A percentile compares a stretch with the other conserved stretches of the same genome.
These are phyloP conservation scores for Calephelis perditalis DNA, from an alignment of 2,888 invertebrate genomes.

Conservation along the genomic window DNA sequence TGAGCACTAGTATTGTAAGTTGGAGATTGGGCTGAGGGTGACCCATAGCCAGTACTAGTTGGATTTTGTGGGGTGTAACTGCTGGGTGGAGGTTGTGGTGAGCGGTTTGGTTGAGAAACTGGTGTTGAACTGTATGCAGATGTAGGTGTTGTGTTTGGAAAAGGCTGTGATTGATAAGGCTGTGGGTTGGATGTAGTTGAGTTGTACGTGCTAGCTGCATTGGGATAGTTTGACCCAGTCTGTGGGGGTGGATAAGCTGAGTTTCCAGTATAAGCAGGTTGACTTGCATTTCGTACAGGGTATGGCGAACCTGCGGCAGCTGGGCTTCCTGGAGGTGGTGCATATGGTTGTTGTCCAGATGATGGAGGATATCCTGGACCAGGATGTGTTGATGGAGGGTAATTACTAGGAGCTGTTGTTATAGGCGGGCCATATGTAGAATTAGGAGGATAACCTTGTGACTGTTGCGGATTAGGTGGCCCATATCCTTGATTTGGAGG, in stretches of 20 bases:
- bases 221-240: constrained; percentile 62
- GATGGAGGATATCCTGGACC: constrained; percentile 67
- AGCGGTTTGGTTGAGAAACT: constrained; percentile 70
- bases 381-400: constrained; percentile 74
- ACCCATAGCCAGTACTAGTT: constrained; percentile 77
- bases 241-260: constrained; percentile 68
- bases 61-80: constrained; percentile 79
- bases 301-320: constrained; percentile 64
- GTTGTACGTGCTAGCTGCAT: constrained; percentile 69
- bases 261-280: constrained; percentile 67
- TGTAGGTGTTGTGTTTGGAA: constrained; percentile 70
- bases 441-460: constrained; percentile 82
- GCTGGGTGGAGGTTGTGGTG: constrained; percentile 76
- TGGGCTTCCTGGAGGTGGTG: constrained; percentile 68
- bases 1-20: constrained; percentile 80
- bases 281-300: constrained; percentile 60
- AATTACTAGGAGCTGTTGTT: constrained; percentile 76
- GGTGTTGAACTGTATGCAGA: constrained; percentile 75
- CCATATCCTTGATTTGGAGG: constrained; percentile 82
- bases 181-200: constrained; percentile 68
- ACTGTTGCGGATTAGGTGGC: constrained; percentile 80
- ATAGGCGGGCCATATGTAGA: constrained; percentile 80
- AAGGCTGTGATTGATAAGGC: constrained; percentile 70
- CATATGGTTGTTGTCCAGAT: constrained; percentile 67
- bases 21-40: constrained; percentile 81